Base-by-base conservation (phyloP, 2,888 invertebrate species). In the Chaitophorus viminalis region DNA sequence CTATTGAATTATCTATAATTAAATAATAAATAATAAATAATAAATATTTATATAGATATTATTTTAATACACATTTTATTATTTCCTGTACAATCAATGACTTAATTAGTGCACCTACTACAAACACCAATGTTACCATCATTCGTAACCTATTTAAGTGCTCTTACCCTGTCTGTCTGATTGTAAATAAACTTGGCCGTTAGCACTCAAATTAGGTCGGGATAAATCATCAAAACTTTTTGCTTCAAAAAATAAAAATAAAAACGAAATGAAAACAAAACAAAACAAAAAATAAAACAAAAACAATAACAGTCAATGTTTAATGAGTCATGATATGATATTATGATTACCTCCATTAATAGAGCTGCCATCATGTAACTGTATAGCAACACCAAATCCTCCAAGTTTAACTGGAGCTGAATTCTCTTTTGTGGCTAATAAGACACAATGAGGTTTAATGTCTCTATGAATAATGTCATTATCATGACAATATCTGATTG, bases 401-500 rank as follows among this genome's bases (percentile, higher is more conserved):
- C 99, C 98, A 86, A 99, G 93, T 92, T 99, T 99, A 90, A 99
- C 96, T 1, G 99, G 99, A 60, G 99, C 99, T 82, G 98, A 99
- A 93, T 99, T 99, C 92, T 99, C 99, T 90, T 97, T 95, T 88
- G 97, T 98, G 70, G 99, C 98, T 89, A 99, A 93, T 82, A 99
- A 93, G 82, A 99, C 97, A 93, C 98, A 99, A 91, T 99, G 99
- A 18, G 99, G 99, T 90, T 99, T 95, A 90, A 99, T 95, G 92
- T 99, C 99, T 89, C 99, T 95, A 92, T 99, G 99, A 90, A 99
- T 96, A 90, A 99, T 98, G 92, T 98, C 97, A 92, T 98, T 98
- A 92, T 98, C 98, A 92, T 99, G 99, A 92, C 99, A 99, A 93
- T 99, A 99, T 90, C 97, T 94, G 84, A 99, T 93, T 3, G 99